Base-by-base conservation (phyloP, 2,113 vertebrate genomes). In the Hippocampus guttulatus region DNA sequence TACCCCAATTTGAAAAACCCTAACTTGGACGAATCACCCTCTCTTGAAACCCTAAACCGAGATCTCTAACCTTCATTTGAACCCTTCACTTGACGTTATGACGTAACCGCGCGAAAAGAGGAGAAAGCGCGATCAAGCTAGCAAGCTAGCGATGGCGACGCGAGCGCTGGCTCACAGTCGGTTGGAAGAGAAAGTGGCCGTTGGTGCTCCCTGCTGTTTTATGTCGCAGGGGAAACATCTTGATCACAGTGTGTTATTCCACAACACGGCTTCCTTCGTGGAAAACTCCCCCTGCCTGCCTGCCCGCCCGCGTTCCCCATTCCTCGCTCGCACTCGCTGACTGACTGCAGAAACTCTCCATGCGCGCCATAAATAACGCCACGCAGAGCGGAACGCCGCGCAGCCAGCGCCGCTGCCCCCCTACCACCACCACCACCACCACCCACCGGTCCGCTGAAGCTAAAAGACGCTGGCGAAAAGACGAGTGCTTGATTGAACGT, bases 311-410 rank as follows among this genome's bases (percentile, higher is more conserved):
- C 14, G 47, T 5, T 45, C 93, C 93, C 90, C 94, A 92, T 93
- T 91, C 86, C 93, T 93, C 93, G 93, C 91, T 91, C 87, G 87
- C 92, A 91, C 92, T 94, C 94, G 95, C 94, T 93, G 94, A 96
- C 94, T 95, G 91, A 94, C 92, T 94, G 95, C 94, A 94, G 94
- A 95, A 97, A 96, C 94, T 94, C 92, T 94, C 94, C 93, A 94
- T 94, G 95, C 92, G 91, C 93, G 91, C 93, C 94, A 95, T 97
- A 96, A 98, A 98, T 96, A 93, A 93, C 90, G 92, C 92, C 87
- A 91, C 89, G 91, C 92, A 88, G 91, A 95, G 92, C 91, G 90
- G 90, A 94, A 94, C 93, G 91, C 93, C 89, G 91, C 92, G 88
- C 92, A 89, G 88, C 83, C 92, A 89, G 93, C 92, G 93, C 88